Evolutionary conservation across 2,888 invertebrate genomes (phyloP).

Genomic region (Merodon equestris): DNA sequence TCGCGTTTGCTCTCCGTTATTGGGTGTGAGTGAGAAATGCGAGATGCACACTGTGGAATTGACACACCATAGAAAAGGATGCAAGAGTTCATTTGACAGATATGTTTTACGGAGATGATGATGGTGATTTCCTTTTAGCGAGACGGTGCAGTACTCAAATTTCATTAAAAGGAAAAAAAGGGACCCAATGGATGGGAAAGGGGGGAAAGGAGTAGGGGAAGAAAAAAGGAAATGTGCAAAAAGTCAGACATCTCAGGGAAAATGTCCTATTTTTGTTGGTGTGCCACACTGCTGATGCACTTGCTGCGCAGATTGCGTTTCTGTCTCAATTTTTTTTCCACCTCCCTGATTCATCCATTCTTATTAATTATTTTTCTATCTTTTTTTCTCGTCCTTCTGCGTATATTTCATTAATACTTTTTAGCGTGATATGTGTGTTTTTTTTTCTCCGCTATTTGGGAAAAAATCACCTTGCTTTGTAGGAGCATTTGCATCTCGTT

Average conservation of each 20-base stretch:
- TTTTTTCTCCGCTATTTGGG: conserved; percentile 1
- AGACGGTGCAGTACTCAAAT: conserved; percentile 61
- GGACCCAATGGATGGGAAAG: too few species aligned
- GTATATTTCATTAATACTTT: conserved; percentile 35
- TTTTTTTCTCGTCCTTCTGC: neutral
- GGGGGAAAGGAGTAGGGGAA: too few species aligned
- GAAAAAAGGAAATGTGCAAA: neutral
- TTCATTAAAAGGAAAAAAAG: conserved; percentile 34
- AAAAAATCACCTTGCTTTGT: conserved; percentile 47
- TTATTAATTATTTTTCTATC: neutral
- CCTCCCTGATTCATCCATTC: conserved; percentile 11
- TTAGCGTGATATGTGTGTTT: conserved; percentile 2
- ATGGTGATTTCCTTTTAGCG: conserved; percentile 51
- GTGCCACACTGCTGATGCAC: conserved; percentile 25
- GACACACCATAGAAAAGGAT: conserved; percentile 32
- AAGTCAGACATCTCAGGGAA: neutral
- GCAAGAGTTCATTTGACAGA: conserved; percentile 58
- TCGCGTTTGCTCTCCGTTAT: neutral
- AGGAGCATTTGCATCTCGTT: conserved; percentile 40
- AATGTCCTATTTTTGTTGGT: conserved; percentile 34
- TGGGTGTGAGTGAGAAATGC: conserved; percentile 36
- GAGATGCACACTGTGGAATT: conserved; percentile 15
- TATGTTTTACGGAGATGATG: conserved; percentile 39
- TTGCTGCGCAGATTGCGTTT: conserved; percentile 27
- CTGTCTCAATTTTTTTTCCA: neutral